Evolutionary conservation across 2,113 vertebrate genomes (phyloP).

Genomic region (Ageneiosus marmoratus): DNA sequence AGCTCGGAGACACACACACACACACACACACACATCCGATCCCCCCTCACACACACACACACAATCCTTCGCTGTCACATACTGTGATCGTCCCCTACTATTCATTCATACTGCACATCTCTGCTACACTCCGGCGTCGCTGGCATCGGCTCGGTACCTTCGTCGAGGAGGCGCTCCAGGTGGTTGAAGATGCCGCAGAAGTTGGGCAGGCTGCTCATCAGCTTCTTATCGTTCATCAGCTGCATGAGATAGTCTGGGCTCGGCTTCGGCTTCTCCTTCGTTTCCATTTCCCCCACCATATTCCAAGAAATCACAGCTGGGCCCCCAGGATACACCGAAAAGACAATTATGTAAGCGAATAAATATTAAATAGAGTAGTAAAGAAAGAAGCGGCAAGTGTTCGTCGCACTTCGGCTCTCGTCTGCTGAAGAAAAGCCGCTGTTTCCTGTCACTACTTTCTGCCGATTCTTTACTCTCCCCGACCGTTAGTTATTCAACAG

Average conservation of each 20-base stretch:
- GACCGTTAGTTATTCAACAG: too few relatives aligned
- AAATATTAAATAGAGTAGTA: slow-evolving; percentile 54
- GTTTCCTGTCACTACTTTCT: too few relatives aligned
- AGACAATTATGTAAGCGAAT: slow-evolving; percentile 50
- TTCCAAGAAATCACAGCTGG: slow-evolving; percentile 68
- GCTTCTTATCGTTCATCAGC: slow-evolving; percentile 92
- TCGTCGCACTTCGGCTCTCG: slow-evolving; percentile 51
- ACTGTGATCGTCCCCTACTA: neutral
- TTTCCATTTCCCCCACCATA: slow-evolving; percentile 92
- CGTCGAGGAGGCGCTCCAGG: slow-evolving; percentile 87
- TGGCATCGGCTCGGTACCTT: slow-evolving; percentile 73
- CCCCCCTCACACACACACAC: neutral
- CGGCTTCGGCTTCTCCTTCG: slow-evolving; percentile 87
- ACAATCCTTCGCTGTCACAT: neutral
- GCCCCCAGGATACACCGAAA: slow-evolving; percentile 44
- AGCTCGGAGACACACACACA: neutral
- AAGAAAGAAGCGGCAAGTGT: neutral
- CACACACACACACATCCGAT: neutral
- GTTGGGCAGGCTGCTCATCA: slow-evolving; percentile 91
- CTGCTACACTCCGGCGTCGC: neutral
- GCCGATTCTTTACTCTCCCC: too few relatives aligned
- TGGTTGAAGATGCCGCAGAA: slow-evolving; percentile 93
- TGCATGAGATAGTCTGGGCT: slow-evolving; percentile 92
- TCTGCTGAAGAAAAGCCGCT: neutral
- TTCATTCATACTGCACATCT: neutral